Percentiles rank a stretch among this genome's conserved stretches.
Conservation (phyloP, 2,113 vertebrate genomes). For the Mugil cephalus region DNA sequence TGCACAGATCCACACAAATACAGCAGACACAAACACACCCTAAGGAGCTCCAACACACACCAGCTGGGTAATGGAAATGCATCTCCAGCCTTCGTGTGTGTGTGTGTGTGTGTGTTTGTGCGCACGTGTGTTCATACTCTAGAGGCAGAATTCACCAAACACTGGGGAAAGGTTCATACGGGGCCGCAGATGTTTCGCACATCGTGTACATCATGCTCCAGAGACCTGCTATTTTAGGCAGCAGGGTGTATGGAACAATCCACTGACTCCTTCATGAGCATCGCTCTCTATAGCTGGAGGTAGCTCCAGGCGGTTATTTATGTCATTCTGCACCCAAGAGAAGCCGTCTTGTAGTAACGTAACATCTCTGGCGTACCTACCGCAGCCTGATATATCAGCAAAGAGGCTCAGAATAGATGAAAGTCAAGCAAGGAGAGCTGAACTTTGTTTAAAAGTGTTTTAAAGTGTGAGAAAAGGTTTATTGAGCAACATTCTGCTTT, state of each 20-base stretch:
- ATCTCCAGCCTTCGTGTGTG: constrained; percentile 22
- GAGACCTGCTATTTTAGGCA: constrained; percentile 74
- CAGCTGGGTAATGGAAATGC: constrained; percentile 54
- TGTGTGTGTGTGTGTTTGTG: constrained; percentile 27
- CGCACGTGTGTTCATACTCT: constrained; percentile 7
- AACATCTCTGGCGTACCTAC: constrained; percentile 15
- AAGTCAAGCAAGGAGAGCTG: constrained; percentile 44
- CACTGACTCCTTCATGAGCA: constrained; percentile 49
- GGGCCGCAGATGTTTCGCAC: constrained; percentile 80
- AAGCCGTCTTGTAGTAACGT: constrained; percentile 15
- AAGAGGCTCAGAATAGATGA: constrained; percentile 45
- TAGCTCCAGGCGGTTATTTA: constrained; percentile 52
- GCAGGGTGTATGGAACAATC: constrained; percentile 46
- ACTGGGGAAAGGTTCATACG: constrained; percentile 55
- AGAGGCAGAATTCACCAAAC: constrained; percentile 56
- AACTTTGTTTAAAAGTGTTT: constrained; percentile 35
- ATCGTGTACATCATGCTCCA: constrained; percentile 47
- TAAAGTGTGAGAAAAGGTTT: background rate
- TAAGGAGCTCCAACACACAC: constrained; percentile 60
- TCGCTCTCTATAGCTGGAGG: constrained; percentile 37
- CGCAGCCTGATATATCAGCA: constrained; percentile 19
- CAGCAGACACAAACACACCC: constrained; percentile 61
- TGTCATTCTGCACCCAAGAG: constrained; percentile 43
- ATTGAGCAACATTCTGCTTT: background rate
- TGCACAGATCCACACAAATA: constrained; percentile 38